phyloP scores from a whole-genome alignment of 2,888 invertebrate species.

The Papilio protenor region DNA sequence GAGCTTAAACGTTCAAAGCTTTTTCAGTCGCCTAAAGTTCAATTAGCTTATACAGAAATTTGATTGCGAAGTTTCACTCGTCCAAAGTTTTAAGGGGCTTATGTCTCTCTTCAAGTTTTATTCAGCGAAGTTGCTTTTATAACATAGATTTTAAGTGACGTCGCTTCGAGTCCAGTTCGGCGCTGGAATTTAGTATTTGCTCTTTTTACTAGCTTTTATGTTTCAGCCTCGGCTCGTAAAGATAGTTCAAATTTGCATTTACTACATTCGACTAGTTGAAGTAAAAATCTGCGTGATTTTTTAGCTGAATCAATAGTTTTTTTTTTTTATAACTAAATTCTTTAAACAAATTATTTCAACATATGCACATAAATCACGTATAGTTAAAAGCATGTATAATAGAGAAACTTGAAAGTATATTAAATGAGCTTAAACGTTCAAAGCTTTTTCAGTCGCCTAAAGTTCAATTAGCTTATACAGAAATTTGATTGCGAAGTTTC shows the following conservation, averaged over 20 bases:
- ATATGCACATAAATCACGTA: not conserved
- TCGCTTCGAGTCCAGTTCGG: slow-evolving; percentile 9
- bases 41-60: slow-evolving; percentile 76
- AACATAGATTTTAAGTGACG: slow-evolving; percentile 25
- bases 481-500: slow-evolving; percentile 76
- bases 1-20: slow-evolving; percentile 58
- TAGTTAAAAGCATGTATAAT: slow-evolving; percentile 25
- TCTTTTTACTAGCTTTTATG: slow-evolving; percentile 14
- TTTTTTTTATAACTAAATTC: too few relatives aligned
- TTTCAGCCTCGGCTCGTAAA: not conserved
- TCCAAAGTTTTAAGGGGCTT: slow-evolving; percentile 69
- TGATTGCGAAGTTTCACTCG: slow-evolving; percentile 70
- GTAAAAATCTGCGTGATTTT: not conserved
- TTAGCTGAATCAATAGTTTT: not conserved
- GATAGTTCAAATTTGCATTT: not conserved
- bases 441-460: slow-evolving; percentile 64
- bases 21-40: slow-evolving; percentile 67
- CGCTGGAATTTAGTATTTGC: slow-evolving; percentile 18
- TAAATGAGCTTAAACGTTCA: slow-evolving; percentile 53
- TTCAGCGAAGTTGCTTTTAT: slow-evolving; percentile 47
- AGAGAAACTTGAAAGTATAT: slow-evolving; percentile 46
- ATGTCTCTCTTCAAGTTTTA: slow-evolving; percentile 52
- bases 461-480: slow-evolving; percentile 76
- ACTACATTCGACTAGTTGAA: not conserved
- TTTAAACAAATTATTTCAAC: too few relatives aligned